Percentiles rank a stretch among this genome's conserved stretches.
phyloP scores from a whole-genome alignment of 2,113 vertebrate genomes.

The Camelus bactrianus region DNA sequence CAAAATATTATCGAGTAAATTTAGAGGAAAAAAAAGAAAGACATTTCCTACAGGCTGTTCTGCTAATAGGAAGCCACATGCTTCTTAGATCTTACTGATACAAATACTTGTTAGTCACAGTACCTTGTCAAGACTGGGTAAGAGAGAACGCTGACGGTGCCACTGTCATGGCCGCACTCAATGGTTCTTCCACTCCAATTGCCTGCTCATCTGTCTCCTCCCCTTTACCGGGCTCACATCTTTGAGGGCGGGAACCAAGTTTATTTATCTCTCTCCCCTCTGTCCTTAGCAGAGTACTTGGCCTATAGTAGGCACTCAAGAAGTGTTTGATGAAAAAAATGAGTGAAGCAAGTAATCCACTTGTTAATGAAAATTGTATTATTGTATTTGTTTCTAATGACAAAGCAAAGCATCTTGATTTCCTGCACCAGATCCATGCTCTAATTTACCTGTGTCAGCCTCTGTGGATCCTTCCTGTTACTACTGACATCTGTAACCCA shows the following conservation, averaged over 20 bases:
- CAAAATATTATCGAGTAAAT: not conserved
- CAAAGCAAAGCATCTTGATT: not conserved
- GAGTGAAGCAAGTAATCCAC: not conserved
- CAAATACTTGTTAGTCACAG: not conserved
- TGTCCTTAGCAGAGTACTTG: not conserved
- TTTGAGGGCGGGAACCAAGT: not conserved
- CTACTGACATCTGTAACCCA: not conserved
- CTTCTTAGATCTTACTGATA: not conserved
- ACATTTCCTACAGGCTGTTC: not conserved
- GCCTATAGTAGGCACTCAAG: not conserved
- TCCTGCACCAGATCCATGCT: not conserved
- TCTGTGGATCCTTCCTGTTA: not conserved
- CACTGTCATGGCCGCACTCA: not conserved
- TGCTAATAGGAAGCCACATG: not conserved
- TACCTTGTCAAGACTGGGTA: not conserved
- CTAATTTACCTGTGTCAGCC: not conserved
- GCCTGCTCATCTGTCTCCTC: not conserved
- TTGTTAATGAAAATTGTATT: not conserved
- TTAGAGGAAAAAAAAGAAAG: not conserved
- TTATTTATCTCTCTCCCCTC: not conserved
- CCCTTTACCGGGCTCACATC: not conserved
- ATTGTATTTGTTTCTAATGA: not conserved
- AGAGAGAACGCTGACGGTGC: not conserved
- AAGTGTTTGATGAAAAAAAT: not conserved
- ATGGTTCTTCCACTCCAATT: not conserved